Conservation (phyloP, 2,888 invertebrate genomes). For the Campoplex capitator region DNA sequence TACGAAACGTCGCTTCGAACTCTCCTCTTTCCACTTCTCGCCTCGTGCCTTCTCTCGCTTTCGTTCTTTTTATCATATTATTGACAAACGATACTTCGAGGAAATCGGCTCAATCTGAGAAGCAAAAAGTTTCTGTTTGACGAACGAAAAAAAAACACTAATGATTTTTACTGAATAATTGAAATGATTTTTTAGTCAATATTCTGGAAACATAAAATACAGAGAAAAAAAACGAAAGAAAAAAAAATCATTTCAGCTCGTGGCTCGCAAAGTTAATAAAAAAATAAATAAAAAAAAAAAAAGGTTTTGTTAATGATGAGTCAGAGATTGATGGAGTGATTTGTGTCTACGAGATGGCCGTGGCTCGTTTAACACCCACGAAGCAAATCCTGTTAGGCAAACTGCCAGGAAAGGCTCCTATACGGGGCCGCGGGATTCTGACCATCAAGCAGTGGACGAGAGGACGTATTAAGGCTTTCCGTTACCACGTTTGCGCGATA, state of each 20-base stretch:
- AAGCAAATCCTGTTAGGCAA: slow-evolving; percentile 69
- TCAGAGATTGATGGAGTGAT: slow-evolving; percentile 62
- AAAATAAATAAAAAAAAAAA: not conserved
- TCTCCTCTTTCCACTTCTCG: not conserved
- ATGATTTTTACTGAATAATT: not conserved
- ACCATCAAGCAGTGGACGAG: slow-evolving; percentile 39
- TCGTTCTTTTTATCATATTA: not conserved
- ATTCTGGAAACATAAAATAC: not conserved
- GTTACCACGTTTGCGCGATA: slow-evolving; percentile 55
- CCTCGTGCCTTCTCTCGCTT: too few species aligned
- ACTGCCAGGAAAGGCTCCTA: slow-evolving; percentile 60
- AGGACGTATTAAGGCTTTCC: slow-evolving; percentile 65
- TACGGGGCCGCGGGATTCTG: slow-evolving; percentile 51
- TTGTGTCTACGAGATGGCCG: slow-evolving; percentile 53
- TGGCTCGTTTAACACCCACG: slow-evolving; percentile 68
- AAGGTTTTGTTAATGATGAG: slow-evolving; percentile 40
- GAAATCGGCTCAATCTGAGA: not conserved
- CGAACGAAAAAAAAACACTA: not conserved
- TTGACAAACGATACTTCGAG: slow-evolving; percentile 21
- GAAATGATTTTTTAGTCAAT: not conserved
- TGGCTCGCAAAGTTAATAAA: not conserved
- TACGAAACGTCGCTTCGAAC: not conserved
- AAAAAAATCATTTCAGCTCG: slow-evolving; percentile 20
- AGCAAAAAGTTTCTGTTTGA: not conserved
- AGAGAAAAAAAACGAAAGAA: not conserved